Base-by-base conservation (phyloP, 1,140 invertebrate genomes). In the Zaprionus ghesquierei region DNA sequence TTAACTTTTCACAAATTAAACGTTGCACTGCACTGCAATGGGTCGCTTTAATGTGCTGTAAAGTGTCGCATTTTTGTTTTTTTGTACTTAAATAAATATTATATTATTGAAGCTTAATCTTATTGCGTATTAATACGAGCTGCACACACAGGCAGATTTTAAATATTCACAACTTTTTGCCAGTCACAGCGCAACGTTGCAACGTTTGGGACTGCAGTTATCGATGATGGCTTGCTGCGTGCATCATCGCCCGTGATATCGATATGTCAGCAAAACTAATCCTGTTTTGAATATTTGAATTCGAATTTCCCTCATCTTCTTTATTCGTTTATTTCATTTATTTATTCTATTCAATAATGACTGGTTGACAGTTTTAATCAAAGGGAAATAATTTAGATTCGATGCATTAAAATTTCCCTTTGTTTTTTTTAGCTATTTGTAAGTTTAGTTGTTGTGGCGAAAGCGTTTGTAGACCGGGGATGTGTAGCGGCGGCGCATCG, bases 401-500 rank as follows among this genome's bases (percentile, higher is more conserved):
- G 31, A 12, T 33, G 12, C 20, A 49, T 12, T 10, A 1, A 50
- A 25, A 12, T 13, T n/a, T n/a, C 1, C 18, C 41, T 15, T 15
- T 22, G 5, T 50, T 25, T 6, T 1, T 23, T 25, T 25, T 27
- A 27, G 25, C 20, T 23, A 13, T 9, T 50, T 20, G 22, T 20
- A 5, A 8, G 38, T 20, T 9, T 18, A 3, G 3, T 46, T 18
- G 9, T 46, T 46, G 10, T 23, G 6, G 50, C 23, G 38, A 3
- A 25, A 58, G 31, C 56, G 55, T 5, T 8, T 12, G n/a, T 46
- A 61, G 1, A 68, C n/a, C 0, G 82, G 81, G 0, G 81, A 87
- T 3, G 64, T 64, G 50, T 65, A 59, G 6, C 77, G 77, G 5
- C 70, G 53, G 10, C 81, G 81, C 73, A 62, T 29, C 0, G 81